Base-by-base conservation (phyloP, 2,888 invertebrate species). In the Unio delphinus region DNA sequence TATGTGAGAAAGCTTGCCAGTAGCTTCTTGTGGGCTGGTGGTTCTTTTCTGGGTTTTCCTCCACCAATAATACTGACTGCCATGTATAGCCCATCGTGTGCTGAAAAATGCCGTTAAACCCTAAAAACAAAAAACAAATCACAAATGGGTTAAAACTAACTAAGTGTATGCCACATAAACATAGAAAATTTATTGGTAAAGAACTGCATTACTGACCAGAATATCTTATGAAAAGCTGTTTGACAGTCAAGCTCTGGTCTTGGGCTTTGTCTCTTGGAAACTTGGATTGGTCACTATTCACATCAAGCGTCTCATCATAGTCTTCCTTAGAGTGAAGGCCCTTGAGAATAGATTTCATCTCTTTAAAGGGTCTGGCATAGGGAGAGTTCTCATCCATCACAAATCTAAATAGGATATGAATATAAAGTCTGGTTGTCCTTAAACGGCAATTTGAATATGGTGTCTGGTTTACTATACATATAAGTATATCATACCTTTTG, bases 301-400 rank as follows among this genome's bases (percentile, higher is more conserved):
- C 65, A 8, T 80, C 82, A 23, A 76, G 72, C 54, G 78, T 76
- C 8, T 79, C 64, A 26, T 80, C 79, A n/a, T 79, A 78, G 20
- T 61, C 61, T n/a, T 64, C 56, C 30, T 74, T 73, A 56, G 65
- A 59, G 18, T 70, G 69, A 58, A 75, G 60, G 15, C 78, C 75
- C n/a, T 73, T 67, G 20, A 74, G 67, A 3, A 73, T 76, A 23
- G 83, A 80, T 74, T 83, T 85, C 64, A 76, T 76, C 57, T 76
- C 69, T 69, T 86, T 85, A 28, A 81, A 65, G 17, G 83, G 81
- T n/a, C 85, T 74, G 55, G 87, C 81, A 71, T 78, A 88, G 4
- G 86, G 86, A 6, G 87, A 87, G 6, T 76, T 71, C n/a, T 87
- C 86, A 23, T 87, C 87, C 74, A 87, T 72, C 7, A 80, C 76